Conservation (phyloP, 2,888 invertebrate species). For the Chouioia cunea region DNA sequence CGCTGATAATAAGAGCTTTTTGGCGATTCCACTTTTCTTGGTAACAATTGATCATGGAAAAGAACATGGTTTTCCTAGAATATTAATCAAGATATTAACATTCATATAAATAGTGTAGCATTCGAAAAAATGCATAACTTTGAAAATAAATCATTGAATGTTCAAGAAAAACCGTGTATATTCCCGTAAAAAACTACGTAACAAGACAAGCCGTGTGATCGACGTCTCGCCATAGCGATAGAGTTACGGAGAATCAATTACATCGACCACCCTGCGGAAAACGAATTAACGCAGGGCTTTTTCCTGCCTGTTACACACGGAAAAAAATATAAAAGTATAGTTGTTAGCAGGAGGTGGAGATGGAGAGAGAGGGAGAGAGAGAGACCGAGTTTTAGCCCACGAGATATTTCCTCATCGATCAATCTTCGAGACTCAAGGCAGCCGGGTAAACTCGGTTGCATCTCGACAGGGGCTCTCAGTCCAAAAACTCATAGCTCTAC, state of each 20-base stretch:
- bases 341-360: neutral
- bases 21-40: no score
- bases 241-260: constrained; percentile 25
- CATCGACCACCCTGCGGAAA: constrained; percentile 12
- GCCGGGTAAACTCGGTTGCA: constrained; percentile 38
- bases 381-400: constrained; percentile 20
- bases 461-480: constrained; percentile 25
- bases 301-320: neutral
- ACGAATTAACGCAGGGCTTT: constrained; percentile 18
- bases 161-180: no score
- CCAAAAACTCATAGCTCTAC: constrained; percentile 17
- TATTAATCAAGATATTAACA: no score
- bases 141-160: no score
- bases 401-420: constrained; percentile 37
- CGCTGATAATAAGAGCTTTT: no score
- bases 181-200: no score
- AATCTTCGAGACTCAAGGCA: constrained; percentile 24
- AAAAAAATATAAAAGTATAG: neutral
- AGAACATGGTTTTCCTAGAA: no score
- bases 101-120: no score
- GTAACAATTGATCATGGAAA: no score
- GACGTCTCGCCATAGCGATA: neutral
- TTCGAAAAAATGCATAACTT: no score
- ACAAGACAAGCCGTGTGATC: neutral
- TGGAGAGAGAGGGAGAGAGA: neutral